Percentiles rank a stretch among this genome's conserved stretches.
phyloP scores from a whole-genome alignment of 2,888 invertebrate genomes.

The Eurytoma adleriae region DNA sequence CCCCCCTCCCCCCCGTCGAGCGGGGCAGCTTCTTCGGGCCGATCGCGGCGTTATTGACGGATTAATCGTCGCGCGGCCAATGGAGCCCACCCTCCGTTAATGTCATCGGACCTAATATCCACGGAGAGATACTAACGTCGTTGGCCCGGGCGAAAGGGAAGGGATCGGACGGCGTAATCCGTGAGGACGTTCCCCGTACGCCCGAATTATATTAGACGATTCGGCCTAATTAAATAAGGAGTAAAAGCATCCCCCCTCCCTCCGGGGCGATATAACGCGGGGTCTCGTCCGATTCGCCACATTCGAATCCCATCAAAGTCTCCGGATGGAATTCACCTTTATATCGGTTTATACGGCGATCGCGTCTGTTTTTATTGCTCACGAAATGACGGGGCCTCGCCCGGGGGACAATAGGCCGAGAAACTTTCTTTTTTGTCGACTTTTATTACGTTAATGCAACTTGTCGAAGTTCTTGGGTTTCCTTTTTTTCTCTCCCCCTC shows the following conservation, averaged over 20 bases:
- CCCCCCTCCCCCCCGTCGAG: constrained; percentile 14
- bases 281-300: constrained; percentile 1
- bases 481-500: no score
- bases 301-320: constrained; percentile 32
- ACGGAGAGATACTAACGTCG: constrained; percentile 49
- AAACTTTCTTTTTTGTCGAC: constrained; percentile 26
- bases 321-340: constrained; percentile 17
- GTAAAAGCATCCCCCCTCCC: constrained; percentile 39
- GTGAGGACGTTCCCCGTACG: constrained; percentile 33
- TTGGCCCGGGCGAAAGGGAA: constrained; percentile 27
- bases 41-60: constrained; percentile 16
- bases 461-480: no score
- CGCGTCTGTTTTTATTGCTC: constrained; percentile 14
- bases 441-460: no score
- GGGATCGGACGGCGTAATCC: constrained; percentile 50
- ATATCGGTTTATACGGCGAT: constrained; percentile 18
- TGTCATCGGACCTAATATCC: constrained; percentile 52
- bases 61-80: no score
- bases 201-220: constrained; percentile 51
- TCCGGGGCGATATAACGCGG: constrained; percentile 32
- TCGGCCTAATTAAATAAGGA: constrained; percentile 55
- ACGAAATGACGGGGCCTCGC: no score
- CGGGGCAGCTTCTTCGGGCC: constrained; percentile 19
- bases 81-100: constrained; percentile 2
- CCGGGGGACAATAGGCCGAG: no score